These are phyloP conservation scores for Peromyscus eremicus DNA, from an alignment of 2,797 vertebrate species.

Conservation along the genomic window DNA sequence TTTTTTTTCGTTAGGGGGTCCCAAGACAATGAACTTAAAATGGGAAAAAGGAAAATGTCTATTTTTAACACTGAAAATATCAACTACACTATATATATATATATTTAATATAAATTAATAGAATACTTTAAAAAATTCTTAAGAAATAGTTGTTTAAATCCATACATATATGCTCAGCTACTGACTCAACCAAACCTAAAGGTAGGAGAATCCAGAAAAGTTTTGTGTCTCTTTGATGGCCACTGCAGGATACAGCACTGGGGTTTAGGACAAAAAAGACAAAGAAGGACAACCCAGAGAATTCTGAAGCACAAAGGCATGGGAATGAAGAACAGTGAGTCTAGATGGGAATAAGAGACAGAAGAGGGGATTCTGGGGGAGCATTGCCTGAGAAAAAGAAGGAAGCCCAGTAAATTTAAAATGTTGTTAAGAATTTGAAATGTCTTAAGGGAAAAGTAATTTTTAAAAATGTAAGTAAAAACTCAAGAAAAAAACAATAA, in stretches of 20 bases:
- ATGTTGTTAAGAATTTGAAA: neutral
- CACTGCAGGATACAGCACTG: neutral
- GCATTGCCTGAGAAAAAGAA: neutral
- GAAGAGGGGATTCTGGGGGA: neutral
- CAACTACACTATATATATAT: neutral
- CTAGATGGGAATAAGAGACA: neutral
- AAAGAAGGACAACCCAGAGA: neutral
- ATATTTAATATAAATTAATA: constrained; percentile 10
- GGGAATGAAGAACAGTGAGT: neutral
- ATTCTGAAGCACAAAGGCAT: neutral
- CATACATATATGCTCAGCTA: neutral
- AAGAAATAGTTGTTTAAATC: constrained; percentile 53
- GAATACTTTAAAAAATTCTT: constrained; percentile 14
- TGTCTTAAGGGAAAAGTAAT: constrained; percentile 24
- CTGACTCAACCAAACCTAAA: constrained; percentile 2
- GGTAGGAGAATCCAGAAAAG: constrained; percentile 1
- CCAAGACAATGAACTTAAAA: neutral
- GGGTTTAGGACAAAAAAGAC: neutral
- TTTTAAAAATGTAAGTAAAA: constrained; percentile 16
- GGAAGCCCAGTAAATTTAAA: neutral
- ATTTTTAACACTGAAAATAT: neutral
- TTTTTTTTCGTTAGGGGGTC: neutral
- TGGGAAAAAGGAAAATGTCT: neutral
- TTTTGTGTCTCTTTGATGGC: neutral
- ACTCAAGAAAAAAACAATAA: neutral